Base-by-base conservation (phyloP, 2,797 vertebrate species). In the Acanthornis magna region DNA sequence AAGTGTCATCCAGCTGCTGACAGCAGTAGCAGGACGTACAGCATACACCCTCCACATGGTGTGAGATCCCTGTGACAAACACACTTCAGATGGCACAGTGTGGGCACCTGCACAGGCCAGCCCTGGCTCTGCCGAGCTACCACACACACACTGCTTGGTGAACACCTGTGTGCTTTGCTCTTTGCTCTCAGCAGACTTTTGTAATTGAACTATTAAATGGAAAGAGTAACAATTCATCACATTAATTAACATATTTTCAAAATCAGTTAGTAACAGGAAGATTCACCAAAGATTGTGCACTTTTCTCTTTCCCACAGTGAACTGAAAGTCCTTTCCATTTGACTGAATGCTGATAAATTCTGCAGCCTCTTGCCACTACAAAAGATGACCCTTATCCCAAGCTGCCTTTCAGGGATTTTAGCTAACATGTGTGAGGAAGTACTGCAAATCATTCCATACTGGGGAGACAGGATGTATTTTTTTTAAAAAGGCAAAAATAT, bases 1-100 rank as follows among this genome's bases (percentile, higher is more conserved):
- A 79, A 91, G 91, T 34, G 74, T 63, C 87, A 89, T 86, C 15
- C 81, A 82, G 75, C 32, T 84, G 95, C 61, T 42, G 51, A 54
- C n/a, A 22, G 21, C 42, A 79, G 25, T 1, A 55, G 43, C 36
- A 53, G 1, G 1, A 54, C 0, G 1, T 3, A 8, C 10, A 29
- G 70, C 45, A 9, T 13, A 38, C 36, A 40, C 34, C 1, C 19
- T 47, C 21, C 16, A 25, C 12, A 3, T 3, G 6, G 5, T 1
- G 5, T 9, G 5, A 0, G 22, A 32, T 17, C 10, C 9, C 36
- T n/a, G 29, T 0, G 21, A 2, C 5, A 22, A 30, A 27, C 47
- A 7, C 3, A 34, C 2, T 30, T 40, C 53, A 58, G 70, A 50
- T 0, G 5, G 36, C 27, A 23, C 2, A 4, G 58, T 2, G 0